Evolutionary conservation across 2,113 vertebrate genomes (phyloP).

Genomic region (Dissostichus mawsoni): DNA sequence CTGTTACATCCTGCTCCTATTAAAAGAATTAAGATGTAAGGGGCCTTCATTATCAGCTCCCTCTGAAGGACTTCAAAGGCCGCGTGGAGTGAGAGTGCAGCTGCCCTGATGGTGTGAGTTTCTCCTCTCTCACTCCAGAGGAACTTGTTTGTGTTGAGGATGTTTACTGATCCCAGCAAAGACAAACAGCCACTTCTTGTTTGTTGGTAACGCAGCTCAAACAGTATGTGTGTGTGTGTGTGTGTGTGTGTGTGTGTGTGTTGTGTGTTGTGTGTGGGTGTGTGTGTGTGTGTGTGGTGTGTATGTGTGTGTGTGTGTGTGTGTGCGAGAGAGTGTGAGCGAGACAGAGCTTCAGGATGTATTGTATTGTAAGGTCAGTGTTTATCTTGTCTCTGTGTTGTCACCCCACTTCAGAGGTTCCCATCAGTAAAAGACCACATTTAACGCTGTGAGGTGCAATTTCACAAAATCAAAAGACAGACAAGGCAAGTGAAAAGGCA

Average conservation of each 20-base stretch:
- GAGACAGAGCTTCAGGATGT: conserved; percentile 59
- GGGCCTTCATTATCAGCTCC: conserved; percentile 80
- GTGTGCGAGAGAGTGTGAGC: conserved; percentile 13
- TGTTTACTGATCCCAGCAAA: conserved; percentile 86
- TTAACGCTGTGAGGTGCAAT: conserved; percentile 4
- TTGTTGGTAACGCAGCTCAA: conserved; percentile 71
- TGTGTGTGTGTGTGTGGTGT: background rate
- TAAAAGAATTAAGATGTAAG: conserved; percentile 82
- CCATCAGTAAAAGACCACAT: conserved; percentile 10
- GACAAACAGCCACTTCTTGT: conserved; percentile 82
- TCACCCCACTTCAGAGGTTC: conserved; percentile 58
- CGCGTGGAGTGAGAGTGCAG: conserved; percentile 82
- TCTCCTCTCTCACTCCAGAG: conserved; percentile 79
- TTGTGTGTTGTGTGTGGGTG: conserved; percentile 9
- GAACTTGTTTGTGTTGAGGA: conserved; percentile 83
- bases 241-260: conserved; percentile 12
- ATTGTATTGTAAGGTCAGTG: conserved; percentile 64
- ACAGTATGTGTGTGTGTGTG: conserved; percentile 54
- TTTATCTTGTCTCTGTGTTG: conserved; percentile 63
- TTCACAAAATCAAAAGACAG: background rate
- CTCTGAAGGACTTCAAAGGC: conserved; percentile 82
- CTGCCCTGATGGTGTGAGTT: conserved; percentile 82
- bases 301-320: conserved; percentile 8
- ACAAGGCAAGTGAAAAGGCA: background rate
- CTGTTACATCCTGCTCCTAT: conserved; percentile 73